Evolutionary conservation across 2,797 vertebrate genomes (phyloP), one percentile per base, ranked within the genome.

Genomic region (Orestias chungarensis): DNA sequence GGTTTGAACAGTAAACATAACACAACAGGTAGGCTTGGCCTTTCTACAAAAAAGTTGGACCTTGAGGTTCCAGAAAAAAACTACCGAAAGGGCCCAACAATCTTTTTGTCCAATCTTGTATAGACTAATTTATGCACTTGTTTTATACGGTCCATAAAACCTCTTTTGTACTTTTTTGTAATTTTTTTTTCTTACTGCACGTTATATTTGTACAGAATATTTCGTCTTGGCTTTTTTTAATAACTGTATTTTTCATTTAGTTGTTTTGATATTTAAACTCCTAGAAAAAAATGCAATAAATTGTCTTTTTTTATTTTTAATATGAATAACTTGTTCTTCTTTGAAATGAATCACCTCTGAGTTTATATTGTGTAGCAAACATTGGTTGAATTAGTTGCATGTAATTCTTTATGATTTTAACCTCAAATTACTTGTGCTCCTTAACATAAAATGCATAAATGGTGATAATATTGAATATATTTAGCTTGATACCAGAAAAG

Each of bases 31-130:
- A 59, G 75, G 8, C 74, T 87, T 3, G 71, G 83, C 42, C 88
- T 91, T 57, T 38, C 71, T 52, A n/a, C 82, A 38, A 47, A 80
- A 57, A 79, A 86, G 33, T 0, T 94, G 29, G 92, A 93, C 49
- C 90, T 95, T 50, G 94, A 95, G 3, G 94, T 95, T 86, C 94
- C 93, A 74, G 59, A 66, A 66, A 70, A 68, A 64, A 76, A 74
- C 14, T 75, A 89, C 7, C 38, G 66, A 10, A 94, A 91, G 82
- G 83, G 87, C 10, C 89, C 91, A 23, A 88, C 81, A 0, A 90
- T 82, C 71, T 85, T 87, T 77, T 90, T 91, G 65, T 90, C 91
- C 12, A 83, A 92, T 70, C 87, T 93, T 14, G 78, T 92, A 2
- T 93, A 91, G 61, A 33, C 54, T 12, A 15, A 66, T 64, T 71